Evolutionary conservation across 2,888 invertebrate genomes (phyloP).

Genomic region (Polydrusus cervinus): DNA sequence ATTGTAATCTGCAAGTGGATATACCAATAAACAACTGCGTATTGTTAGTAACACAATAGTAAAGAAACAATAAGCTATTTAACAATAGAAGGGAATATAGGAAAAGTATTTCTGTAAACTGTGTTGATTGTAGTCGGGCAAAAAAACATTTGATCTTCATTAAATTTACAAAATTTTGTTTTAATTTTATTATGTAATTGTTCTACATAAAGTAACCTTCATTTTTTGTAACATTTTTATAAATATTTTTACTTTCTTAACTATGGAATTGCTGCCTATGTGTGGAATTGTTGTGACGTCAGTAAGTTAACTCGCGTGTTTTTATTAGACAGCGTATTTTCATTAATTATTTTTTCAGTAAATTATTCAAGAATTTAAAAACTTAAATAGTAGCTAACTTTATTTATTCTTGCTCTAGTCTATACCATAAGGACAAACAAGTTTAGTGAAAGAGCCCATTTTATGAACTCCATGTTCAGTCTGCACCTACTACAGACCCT

Average conservation of each 20-base stretch:
- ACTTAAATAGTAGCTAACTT: too few relatives aligned
- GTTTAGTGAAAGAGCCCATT: too few relatives aligned
- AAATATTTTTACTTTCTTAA: neutral
- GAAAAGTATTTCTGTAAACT: neutral
- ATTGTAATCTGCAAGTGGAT: slow-evolving; percentile 15
- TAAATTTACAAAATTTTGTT: slow-evolving; percentile 1
- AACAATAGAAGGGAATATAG: slow-evolving; percentile 9
- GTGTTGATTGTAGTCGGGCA: neutral
- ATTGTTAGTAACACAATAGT: slow-evolving; percentile 14
- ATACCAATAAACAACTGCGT: slow-evolving; percentile 19
- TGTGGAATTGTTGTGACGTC: too few relatives aligned
- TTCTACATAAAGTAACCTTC: neutral
- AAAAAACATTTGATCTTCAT: slow-evolving; percentile 1
- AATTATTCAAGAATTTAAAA: too few relatives aligned
- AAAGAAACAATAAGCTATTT: slow-evolving; percentile 18
- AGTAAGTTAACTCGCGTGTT: too few relatives aligned
- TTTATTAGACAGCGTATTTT: too few relatives aligned
- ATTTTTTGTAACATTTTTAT: slow-evolving; percentile 1
- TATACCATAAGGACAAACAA: too few relatives aligned
- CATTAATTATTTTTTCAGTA: too few relatives aligned
- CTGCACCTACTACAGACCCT: too few relatives aligned
- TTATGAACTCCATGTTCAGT: too few relatives aligned
- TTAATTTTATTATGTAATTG: slow-evolving; percentile 9
- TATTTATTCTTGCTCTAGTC: too few relatives aligned
- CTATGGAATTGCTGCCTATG: too few relatives aligned